phyloP scores from a whole-genome alignment of 2,888 invertebrate genomes.

The Microplitis manilae region DNA sequence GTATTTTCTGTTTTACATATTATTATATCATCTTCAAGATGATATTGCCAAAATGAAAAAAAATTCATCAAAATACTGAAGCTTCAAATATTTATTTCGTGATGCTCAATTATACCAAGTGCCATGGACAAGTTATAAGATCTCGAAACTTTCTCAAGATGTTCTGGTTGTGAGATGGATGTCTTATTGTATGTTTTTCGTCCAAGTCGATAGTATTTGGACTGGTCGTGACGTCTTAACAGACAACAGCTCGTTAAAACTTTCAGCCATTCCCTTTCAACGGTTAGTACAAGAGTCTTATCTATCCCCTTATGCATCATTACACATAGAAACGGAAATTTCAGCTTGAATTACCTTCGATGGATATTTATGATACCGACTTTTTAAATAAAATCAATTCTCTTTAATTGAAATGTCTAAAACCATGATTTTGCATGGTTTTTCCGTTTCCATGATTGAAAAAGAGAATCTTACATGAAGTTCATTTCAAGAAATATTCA shows the following conservation, averaged over 20 bases:
- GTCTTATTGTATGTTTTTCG: constrained; percentile 22
- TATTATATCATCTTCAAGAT: not conserved
- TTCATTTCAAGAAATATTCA: no score
- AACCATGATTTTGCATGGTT: no score
- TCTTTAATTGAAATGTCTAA: not conserved
- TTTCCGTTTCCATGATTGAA: no score
- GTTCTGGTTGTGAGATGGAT: constrained; percentile 13
- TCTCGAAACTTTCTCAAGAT: constrained; percentile 46
- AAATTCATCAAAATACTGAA: constrained; percentile 29
- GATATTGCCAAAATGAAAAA: constrained; percentile 44
- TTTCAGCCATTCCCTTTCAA: constrained; percentile 20
- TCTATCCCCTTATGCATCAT: constrained; percentile 29
- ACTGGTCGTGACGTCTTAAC: constrained; percentile 29
- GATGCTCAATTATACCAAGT: constrained; percentile 59
- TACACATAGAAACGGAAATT: constrained; percentile 14
- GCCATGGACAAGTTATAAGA: constrained; percentile 48
- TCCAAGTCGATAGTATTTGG: constrained; percentile 9
- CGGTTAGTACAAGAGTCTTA: not conserved
- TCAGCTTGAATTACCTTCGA: not conserved
- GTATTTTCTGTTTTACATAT: constrained; percentile 19
- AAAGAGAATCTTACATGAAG: no score
- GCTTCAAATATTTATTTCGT: constrained; percentile 31
- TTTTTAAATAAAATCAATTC: not conserved
- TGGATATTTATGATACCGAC: constrained; percentile 34
- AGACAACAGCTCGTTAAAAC: constrained; percentile 48